A percentile compares a stretch with the other conserved stretches of the same genome.
These are phyloP conservation scores for Rhea americana DNA, from an alignment of 2,113 vertebrate genomes.

Conservation along the genomic window DNA sequence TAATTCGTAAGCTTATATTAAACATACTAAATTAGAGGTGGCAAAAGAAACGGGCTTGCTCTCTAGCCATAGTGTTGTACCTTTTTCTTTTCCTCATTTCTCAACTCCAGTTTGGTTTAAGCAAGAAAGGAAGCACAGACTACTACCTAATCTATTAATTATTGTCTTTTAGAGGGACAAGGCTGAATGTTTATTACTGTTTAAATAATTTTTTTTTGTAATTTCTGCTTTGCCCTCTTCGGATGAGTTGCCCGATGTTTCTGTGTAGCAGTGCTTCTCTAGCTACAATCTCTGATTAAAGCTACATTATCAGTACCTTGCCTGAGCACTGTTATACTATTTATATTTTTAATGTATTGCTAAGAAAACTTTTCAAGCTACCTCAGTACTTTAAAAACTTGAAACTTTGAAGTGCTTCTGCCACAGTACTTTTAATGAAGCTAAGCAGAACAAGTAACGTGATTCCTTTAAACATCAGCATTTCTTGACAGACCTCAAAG, in stretches of 20 bases:
- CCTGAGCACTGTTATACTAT: neutral
- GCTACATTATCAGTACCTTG: neutral
- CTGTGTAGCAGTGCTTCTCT: neutral
- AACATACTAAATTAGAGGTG: neutral
- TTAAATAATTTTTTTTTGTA: neutral
- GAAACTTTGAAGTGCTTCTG: constrained; percentile 34
- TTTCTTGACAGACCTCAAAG: neutral
- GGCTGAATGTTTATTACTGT: neutral
- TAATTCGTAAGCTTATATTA: neutral
- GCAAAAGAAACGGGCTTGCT: neutral
- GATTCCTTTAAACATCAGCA: constrained; percentile 40
- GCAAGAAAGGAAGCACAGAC: neutral
- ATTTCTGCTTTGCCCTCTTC: neutral
- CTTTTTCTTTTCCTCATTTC: neutral
- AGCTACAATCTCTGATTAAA: neutral
- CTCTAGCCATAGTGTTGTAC: neutral
- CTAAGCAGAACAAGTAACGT: neutral
- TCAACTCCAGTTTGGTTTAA: neutral
- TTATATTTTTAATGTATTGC: neutral
- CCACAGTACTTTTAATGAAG: constrained; percentile 23
- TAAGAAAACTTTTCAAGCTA: neutral
- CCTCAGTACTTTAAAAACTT: neutral
- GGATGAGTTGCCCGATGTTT: neutral
- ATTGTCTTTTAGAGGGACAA: neutral
- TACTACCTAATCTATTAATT: neutral